phyloP scores from a whole-genome alignment of 1,140 invertebrate species.

The Ganaspis sp. region DNA sequence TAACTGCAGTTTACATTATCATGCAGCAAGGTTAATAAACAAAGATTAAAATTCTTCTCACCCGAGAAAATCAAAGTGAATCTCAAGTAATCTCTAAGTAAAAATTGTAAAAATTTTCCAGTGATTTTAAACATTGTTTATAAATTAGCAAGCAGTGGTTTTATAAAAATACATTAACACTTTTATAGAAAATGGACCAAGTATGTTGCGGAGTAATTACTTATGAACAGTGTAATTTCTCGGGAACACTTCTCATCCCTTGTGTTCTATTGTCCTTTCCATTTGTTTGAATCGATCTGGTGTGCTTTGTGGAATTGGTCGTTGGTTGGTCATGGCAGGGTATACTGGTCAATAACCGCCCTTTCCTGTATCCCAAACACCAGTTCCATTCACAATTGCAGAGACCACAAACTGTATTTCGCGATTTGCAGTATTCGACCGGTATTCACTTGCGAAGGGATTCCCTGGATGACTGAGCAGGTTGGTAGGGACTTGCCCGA shows the following conservation, averaged over 20 bases:
- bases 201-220: too few species aligned
- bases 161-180: too few species aligned
- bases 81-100: too few species aligned
- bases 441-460: conserved; percentile 5
- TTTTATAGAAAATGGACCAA: too few species aligned
- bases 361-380: conserved; percentile 4
- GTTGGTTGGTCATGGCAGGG: not conserved
- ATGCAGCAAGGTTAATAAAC: too few species aligned
- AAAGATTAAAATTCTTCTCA: too few species aligned
- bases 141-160: too few species aligned
- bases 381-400: conserved; percentile 1
- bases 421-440: conserved; percentile 5
- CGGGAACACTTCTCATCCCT: not conserved
- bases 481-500: conserved; percentile 14
- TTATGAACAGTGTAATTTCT: conserved; percentile 7
- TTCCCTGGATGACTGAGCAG: conserved; percentile 12
- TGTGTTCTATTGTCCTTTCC: conserved; percentile 7
- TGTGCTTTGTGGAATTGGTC: conserved; percentile 16
- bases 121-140: too few species aligned
- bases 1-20: too few species aligned
- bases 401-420: not conserved
- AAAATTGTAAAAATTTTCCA: too few species aligned
- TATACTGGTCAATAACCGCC: conserved; percentile 13
- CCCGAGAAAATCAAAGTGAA: too few species aligned
- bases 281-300: conserved; percentile 26